Conservation (phyloP, 2,797 vertebrate species). For the Coranthus polyacanthus region DNA sequence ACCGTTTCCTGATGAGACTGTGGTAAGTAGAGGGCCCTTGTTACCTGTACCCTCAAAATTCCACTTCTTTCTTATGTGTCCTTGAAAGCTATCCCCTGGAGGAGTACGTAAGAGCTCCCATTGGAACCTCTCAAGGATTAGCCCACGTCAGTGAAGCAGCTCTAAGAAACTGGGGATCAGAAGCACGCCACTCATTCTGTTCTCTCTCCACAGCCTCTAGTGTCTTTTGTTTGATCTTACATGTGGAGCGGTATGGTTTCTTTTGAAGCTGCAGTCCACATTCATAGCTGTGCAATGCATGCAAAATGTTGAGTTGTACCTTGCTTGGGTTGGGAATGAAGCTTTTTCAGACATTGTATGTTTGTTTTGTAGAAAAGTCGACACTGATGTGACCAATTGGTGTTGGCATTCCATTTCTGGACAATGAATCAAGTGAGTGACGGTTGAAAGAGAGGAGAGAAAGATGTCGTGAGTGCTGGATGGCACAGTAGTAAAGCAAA, state of each 20-base stretch:
- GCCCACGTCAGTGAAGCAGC: slow-evolving; percentile 57
- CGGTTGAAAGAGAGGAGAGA: slow-evolving; percentile 28
- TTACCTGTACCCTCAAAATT: slow-evolving; percentile 64
- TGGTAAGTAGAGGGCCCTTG: slow-evolving; percentile 69
- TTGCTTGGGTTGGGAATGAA: background rate
- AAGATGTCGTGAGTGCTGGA: slow-evolving; percentile 45
- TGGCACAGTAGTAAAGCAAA: slow-evolving; percentile 74
- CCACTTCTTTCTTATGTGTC: slow-evolving; percentile 52
- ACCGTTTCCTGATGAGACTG: slow-evolving; percentile 78
- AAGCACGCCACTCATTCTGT: slow-evolving; percentile 45
- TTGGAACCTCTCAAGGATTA: slow-evolving; percentile 71
- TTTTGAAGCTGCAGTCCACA: slow-evolving; percentile 30
- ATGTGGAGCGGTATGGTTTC: slow-evolving; percentile 35
- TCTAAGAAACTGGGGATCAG: slow-evolving; percentile 63
- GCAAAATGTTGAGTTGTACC: slow-evolving; percentile 4
- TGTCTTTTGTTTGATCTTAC: slow-evolving; percentile 44
- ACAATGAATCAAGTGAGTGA: slow-evolving; percentile 19
- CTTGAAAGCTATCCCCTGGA: slow-evolving; percentile 69
- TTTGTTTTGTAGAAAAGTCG: background rate
- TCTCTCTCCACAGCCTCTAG: slow-evolving; percentile 16
- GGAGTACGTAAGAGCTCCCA: slow-evolving; percentile 50
- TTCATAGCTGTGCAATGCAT: slow-evolving; percentile 6
- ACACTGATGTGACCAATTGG: background rate
- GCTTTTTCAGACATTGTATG: background rate
- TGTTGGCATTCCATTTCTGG: slow-evolving; percentile 2